Percentiles rank a stretch among this genome's conserved stretches.
phyloP scores from a whole-genome alignment of 2,113 vertebrate genomes.

The Symphodus melops region DNA sequence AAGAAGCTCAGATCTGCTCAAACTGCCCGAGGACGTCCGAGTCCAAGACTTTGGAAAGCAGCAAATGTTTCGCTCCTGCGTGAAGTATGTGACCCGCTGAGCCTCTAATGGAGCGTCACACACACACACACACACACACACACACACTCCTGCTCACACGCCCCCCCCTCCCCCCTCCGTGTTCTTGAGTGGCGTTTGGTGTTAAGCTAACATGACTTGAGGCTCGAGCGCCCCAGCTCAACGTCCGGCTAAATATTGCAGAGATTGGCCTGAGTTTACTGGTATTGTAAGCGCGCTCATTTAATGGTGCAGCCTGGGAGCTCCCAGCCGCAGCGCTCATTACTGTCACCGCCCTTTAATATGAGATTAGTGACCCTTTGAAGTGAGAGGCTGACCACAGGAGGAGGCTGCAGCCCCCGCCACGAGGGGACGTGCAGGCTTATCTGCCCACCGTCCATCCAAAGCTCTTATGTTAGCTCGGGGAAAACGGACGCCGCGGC shows the following conservation, averaged over 20 bases:
- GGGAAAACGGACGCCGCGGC: constrained; percentile 53
- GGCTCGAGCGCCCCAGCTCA: constrained; percentile 74
- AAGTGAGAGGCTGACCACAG: constrained; percentile 61
- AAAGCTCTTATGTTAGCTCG: constrained; percentile 70
- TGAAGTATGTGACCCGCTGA: constrained; percentile 46
- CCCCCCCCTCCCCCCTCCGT: constrained; percentile 21
- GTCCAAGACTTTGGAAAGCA: constrained; percentile 21
- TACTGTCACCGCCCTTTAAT: constrained; percentile 79
- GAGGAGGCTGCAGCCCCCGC: constrained; percentile 44
- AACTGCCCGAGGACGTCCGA: constrained; percentile 16
- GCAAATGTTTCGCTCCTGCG: constrained; percentile 37
- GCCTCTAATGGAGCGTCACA: constrained; percentile 18
- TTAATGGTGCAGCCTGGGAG: constrained; percentile 63
- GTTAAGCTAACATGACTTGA: constrained; percentile 74
- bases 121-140: too few species aligned
- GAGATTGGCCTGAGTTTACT: constrained; percentile 80
- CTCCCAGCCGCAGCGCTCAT: constrained; percentile 69
- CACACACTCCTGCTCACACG: background rate
- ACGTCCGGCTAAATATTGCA: constrained; percentile 81
- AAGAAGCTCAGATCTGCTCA: too few species aligned
- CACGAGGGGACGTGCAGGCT: constrained; percentile 55
- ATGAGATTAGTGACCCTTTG: constrained; percentile 60
- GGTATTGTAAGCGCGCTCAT: constrained; percentile 75
- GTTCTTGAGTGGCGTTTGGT: constrained; percentile 56
- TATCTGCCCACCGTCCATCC: constrained; percentile 62